Conservation (phyloP, 92 coral and sea anemone species). For the Siderastrea siderea region DNA sequence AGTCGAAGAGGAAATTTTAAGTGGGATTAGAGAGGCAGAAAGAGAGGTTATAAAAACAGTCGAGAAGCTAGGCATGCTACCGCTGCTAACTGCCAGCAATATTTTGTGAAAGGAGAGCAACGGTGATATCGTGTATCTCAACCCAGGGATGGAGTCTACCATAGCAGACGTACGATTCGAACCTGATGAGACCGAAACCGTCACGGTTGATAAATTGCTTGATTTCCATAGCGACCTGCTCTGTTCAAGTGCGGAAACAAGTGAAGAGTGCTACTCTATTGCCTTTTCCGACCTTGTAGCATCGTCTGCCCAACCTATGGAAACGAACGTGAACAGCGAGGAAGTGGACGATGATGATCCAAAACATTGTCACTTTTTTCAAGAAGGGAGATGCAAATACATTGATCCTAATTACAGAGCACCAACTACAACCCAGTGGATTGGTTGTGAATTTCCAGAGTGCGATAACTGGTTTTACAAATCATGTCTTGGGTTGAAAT, state of each 20-base stretch:
- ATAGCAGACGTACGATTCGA: slow-evolving; percentile 8
- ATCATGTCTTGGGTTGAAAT: slow-evolving; percentile 30
- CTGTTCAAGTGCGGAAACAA: slow-evolving; percentile 20
- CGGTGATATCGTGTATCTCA: slow-evolving; percentile 32
- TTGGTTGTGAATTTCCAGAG: slow-evolving; percentile 41
- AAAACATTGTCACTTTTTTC: neutral
- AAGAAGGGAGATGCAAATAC: slow-evolving; percentile 29
- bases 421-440: slow-evolving; percentile 45
- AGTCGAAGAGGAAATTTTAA: neutral
- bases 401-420: slow-evolving; percentile 17
- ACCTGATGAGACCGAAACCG: slow-evolving; percentile 15
- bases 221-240: slow-evolving; percentile 12
- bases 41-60: slow-evolving; percentile 34
- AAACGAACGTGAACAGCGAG: too few relatives aligned
- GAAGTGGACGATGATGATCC: slow-evolving; percentile 16
- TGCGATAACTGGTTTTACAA: slow-evolving; percentile 57
- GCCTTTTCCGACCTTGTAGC: slow-evolving; percentile 17
- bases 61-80: slow-evolving; percentile 22
- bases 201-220: slow-evolving; percentile 9
- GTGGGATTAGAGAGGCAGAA: slow-evolving; percentile 14
- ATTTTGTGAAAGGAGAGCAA: neutral
- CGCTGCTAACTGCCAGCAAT: slow-evolving; percentile 8
- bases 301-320: neutral
- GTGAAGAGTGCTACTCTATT: neutral
- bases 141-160: slow-evolving; percentile 32